Evolutionary conservation across 2,797 vertebrate genomes (phyloP), one percentile per base, ranked within the genome.

Genomic region (Arrhamphus sclerolepis): DNA sequence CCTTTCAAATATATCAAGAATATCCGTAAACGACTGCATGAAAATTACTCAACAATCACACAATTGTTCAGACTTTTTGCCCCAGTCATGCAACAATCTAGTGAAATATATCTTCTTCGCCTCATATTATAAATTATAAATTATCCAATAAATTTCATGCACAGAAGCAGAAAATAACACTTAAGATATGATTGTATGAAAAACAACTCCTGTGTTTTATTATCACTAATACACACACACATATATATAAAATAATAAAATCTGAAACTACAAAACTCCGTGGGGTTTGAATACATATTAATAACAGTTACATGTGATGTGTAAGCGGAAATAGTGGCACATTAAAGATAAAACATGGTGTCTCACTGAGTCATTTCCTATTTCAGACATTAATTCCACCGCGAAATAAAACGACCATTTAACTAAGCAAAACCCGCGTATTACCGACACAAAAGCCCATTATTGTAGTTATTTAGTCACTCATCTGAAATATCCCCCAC

Each of bases 291-390:
- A 7, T 31, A 31, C 8, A 10, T 31, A 31, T 10, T 31, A 31
- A 31, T 26, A 26, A 10, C 29, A 31, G 29, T 3, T 31, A 31
- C 3, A 31, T 3, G 29, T 31, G 29, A 34, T 34, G 31, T 34
- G 8, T 34, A 10, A 60, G 10, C 69, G 24, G 24, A 61, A 46
- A 34, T 5, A 28, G 9, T 46, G 28, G 38, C 29, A 40, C 49
- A 34, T 62, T 42, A 47, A 41, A 48, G 52, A 43, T 65, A 71
- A 75, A 73, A 49, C 72, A 50, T 28, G 53, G 58, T 43, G 66
- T 53, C 22, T 34, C 22, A 59, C 48, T 62, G 81, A 87, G 14
- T 85, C 88, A 87, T 80, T 89, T 90, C 88, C 89, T 82, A 56
- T 81, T 86, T 72, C 66, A 48, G 40, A 21, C 62, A 34, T 64